Percentiles rank a stretch among this genome's conserved stretches.
Evolutionary conservation across 2,113 vertebrate species (phyloP).

Genomic region (Oceanodroma tethys): DNA sequence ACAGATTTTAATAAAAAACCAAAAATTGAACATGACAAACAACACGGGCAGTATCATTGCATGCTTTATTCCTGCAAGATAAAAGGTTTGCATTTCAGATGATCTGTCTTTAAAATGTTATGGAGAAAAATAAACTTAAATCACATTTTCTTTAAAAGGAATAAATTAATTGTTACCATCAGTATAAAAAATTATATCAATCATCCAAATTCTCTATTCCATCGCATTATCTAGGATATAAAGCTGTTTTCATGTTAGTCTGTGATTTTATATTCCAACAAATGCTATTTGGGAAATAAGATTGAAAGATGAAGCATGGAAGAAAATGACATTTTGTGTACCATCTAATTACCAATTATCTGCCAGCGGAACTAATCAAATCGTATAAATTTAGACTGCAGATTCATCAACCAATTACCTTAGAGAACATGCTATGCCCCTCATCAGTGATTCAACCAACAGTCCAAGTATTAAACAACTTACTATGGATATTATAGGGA

Average conservation of each 20-base stretch:
- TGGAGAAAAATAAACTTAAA: conserved; percentile 44
- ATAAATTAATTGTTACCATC: conserved; percentile 70
- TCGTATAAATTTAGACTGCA: conserved; percentile 48
- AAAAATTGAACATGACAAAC: neutral
- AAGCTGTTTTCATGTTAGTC: conserved; percentile 58
- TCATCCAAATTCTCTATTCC: conserved; percentile 75
- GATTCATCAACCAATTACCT: conserved; percentile 56
- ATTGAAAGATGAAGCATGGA: conserved; percentile 57
- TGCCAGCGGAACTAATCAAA: conserved; percentile 62
- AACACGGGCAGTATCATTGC: neutral
- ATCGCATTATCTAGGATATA: conserved; percentile 68
- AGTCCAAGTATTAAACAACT: neutral
- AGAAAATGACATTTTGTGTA: conserved; percentile 70
- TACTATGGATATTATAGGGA: neutral
- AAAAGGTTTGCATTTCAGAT: conserved; percentile 33
- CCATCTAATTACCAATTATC: conserved; percentile 64
- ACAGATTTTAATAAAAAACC: neutral
- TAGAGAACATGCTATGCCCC: conserved; percentile 29
- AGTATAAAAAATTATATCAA: conserved; percentile 79
- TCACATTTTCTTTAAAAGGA: conserved; percentile 70
- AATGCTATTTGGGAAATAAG: conserved; percentile 68
- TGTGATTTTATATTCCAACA: conserved; percentile 71
- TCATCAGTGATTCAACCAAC: conserved; percentile 13
- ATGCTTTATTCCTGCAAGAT: neutral
- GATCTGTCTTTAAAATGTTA: conserved; percentile 40